These are phyloP conservation scores for Vanessa cardui DNA, from an alignment of 2,888 invertebrate genomes.

Conservation along the genomic window DNA sequence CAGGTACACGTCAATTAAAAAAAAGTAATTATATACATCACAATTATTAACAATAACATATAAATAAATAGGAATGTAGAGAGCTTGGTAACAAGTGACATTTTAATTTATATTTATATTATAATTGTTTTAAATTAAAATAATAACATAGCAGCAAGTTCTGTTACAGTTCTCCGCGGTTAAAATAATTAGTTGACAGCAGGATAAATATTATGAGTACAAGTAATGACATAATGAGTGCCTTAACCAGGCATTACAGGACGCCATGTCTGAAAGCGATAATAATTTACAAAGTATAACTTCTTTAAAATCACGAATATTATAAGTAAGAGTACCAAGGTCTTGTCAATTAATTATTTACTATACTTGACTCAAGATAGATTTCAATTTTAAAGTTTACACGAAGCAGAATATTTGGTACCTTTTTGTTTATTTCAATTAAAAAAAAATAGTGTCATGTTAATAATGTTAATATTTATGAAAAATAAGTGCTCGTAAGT, in stretches of 20 bases:
- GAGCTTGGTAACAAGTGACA: background rate
- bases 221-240: conserved; percentile 9
- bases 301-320: background rate
- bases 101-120: conserved; percentile 3
- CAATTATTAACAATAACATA: background rate
- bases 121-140: conserved; percentile 7
- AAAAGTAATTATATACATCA: background rate
- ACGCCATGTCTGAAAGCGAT: background rate
- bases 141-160: background rate
- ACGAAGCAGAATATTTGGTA: no score
- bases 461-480: no score
- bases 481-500: no score
- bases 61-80: background rate
- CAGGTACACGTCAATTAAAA: no score
- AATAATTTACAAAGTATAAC: background rate
- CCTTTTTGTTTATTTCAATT: no score
- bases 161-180: background rate
- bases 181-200: background rate
- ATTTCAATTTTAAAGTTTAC: no score
- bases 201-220: background rate
- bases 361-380: no score
- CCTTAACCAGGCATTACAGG: background rate
- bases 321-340: background rate
- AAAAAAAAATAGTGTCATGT: no score
- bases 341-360: no score